Conservation (phyloP, 30 jellyfish, hydroid and myxozoan genomes). For the Catostylus mosaicus region DNA sequence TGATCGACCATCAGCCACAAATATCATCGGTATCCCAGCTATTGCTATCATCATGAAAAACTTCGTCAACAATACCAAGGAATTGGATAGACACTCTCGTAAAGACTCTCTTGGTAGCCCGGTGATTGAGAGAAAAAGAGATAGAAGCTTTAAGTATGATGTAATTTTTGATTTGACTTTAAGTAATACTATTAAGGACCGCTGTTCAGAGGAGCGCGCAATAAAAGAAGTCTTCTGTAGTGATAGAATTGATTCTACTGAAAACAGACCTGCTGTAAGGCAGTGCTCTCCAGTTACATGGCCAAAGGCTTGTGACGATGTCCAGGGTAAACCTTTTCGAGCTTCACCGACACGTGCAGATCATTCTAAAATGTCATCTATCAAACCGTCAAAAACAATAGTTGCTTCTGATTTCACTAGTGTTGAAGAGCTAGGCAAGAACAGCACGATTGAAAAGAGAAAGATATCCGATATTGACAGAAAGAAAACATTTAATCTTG, state of each 20-base stretch:
- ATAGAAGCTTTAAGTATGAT: constrained; percentile 25
- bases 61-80: background rate
- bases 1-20: constrained; percentile 74
- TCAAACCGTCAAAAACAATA: background rate
- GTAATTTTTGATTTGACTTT: constrained; percentile 31
- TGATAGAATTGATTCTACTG: no score
- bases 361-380: background rate
- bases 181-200: background rate
- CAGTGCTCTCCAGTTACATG: no score
- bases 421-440: background rate
- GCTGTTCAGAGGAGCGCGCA: background rate
- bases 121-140: constrained; percentile 27
- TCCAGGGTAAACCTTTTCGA: background rate
- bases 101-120: constrained; percentile 25
- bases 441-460: background rate
- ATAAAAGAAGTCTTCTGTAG: no score
- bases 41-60: background rate
- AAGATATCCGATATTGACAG: background rate
- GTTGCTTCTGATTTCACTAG: background rate
- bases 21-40: constrained; percentile 62
- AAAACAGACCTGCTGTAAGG: no score
- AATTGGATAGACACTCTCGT: background rate
- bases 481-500: constrained; percentile 1
- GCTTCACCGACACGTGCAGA: background rate
- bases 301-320: no score